These are phyloP conservation scores for Terrapene triunguis DNA, from an alignment of 2,113 vertebrate species.

Conservation along the genomic window DNA sequence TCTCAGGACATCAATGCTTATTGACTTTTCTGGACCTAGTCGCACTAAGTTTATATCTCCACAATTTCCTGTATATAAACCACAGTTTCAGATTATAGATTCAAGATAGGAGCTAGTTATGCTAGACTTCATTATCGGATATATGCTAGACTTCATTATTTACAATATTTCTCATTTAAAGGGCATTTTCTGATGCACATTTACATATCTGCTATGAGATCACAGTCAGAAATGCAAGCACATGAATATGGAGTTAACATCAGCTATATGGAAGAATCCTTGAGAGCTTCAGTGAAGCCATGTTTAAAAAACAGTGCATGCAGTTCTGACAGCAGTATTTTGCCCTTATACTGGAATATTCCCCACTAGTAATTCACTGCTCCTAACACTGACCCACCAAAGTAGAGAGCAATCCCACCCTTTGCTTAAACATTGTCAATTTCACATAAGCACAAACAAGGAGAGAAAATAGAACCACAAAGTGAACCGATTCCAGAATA, in stretches of 20 bases:
- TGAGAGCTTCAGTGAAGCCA: not conserved
- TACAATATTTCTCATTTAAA: not conserved
- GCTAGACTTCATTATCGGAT: not conserved
- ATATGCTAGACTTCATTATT: not conserved
- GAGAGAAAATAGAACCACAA: not conserved
- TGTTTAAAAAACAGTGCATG: not conserved
- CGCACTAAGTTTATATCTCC: conserved; percentile 90
- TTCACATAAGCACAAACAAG: not conserved
- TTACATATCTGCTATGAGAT: not conserved
- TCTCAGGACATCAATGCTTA: conserved; percentile 80
- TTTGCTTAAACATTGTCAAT: not conserved
- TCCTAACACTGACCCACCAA: not conserved
- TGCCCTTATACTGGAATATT: not conserved
- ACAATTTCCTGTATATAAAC: conserved; percentile 85
- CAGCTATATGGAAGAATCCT: fast-evolving
- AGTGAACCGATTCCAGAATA: not conserved
- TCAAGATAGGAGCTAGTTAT: not conserved
- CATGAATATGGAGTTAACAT: not conserved
- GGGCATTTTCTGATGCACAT: not conserved
- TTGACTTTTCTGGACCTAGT: conserved; percentile 85
- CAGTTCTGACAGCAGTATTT: not conserved
- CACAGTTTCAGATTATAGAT: not conserved
- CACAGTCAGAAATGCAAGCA: not conserved
- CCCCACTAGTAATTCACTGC: not conserved
- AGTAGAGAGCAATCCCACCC: not conserved